phyloP scores from a whole-genome alignment of 2,113 vertebrate genomes.

The Megaceryle torquata region DNA sequence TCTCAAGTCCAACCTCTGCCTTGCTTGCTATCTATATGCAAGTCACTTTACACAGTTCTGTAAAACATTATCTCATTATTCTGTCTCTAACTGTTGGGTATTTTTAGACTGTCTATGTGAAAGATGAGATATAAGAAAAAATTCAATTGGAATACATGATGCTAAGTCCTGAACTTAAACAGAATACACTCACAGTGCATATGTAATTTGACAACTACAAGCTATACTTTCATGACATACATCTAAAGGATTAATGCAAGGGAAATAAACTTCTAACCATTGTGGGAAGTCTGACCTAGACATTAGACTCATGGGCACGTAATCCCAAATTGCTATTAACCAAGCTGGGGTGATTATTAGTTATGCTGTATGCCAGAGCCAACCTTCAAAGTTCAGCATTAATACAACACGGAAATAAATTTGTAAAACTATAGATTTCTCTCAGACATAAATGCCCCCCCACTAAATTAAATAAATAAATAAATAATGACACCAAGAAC shows the following conservation, averaged over 20 bases:
- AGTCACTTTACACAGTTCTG: constrained; percentile 39
- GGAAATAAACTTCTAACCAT: not conserved
- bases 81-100: constrained; percentile 42
- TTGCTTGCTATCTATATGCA: constrained; percentile 28
- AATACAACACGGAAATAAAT: not conserved
- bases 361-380: not conserved
- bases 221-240: constrained; percentile 10
- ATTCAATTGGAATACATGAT: constrained; percentile 49
- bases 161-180: constrained; percentile 43
- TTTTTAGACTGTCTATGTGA: constrained; percentile 47
- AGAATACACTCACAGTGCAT: constrained; percentile 11
- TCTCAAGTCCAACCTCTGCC: not conserved
- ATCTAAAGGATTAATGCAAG: constrained; percentile 21
- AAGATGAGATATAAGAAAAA: constrained; percentile 64
- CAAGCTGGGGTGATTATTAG: not conserved
- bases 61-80: constrained; percentile 64
- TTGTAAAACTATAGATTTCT: not conserved
- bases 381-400: not conserved
- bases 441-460: not conserved
- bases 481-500: no score
- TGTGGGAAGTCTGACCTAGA: not conserved
- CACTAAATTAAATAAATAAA: no score
- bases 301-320: not conserved
- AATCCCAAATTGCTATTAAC: not conserved
- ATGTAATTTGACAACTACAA: constrained; percentile 53